Evolutionary conservation across 2,888 invertebrate species (phyloP), one percentile per base, ranked within the genome.

Genomic region (Gortyna flavago): DNA sequence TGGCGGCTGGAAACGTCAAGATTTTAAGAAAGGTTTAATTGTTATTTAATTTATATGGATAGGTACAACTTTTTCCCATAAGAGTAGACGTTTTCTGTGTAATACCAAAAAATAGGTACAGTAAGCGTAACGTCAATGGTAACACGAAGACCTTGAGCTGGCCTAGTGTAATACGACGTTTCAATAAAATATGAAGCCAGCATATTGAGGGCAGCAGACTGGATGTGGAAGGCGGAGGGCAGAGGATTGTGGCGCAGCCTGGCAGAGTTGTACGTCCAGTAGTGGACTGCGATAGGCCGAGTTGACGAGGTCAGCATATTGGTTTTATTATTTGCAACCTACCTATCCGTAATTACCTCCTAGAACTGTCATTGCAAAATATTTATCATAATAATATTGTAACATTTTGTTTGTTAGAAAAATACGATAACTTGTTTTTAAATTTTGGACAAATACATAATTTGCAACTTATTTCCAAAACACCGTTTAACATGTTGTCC

Each of bases 1-100:
- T 1, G 8, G 11, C 18, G 16, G 11, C 85, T 82, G 59, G 79
- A 88, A 72, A 71, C 29, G 80, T 54, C 72, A 64, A 38, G 13
- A 35, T 16, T 38, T 38, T 44, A 18, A 48, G 21, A 25, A 54
- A 54, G 1, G 11, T 54, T 25, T 54, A 11, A n/a, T 54, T 54
- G 25, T 54, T n/a, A 25, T 54, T 54, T 11, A n/a, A 57, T 13
- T 11, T 57, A n/a, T n/a, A 57, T 57, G n/a, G 11, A 54, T 54
- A 11, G 0, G 11, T 54, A 25, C n/a, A 54, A 54, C 25, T 9
- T 9, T 11, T 54, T n/a, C 11, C 54, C 25, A 54, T 25, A 54
- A 25, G 54, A 54, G 9, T 54, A 3, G 9, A 11, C 25, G 25
- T 9, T 54, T n/a, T 11, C 25, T 54, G 0, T 54, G 25, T 54